A percentile compares a stretch with the other conserved stretches of the same genome.
Evolutionary conservation across 2,113 vertebrate species (phyloP).

Genomic region (Neolamprologus hecqui): DNA sequence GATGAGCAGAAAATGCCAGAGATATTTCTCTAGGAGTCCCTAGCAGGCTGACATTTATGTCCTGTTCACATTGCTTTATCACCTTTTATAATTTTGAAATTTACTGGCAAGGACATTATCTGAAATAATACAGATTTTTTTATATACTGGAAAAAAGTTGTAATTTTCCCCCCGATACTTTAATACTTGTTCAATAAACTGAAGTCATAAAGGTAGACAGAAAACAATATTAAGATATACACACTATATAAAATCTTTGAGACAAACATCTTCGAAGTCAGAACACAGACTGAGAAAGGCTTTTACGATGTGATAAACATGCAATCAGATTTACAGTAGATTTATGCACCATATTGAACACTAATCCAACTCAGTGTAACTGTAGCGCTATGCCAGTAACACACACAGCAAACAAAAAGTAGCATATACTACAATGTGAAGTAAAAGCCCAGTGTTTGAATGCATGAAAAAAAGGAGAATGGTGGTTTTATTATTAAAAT

Average conservation of each 20-base stretch:
- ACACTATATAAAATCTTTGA: not conserved
- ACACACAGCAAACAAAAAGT: not conserved
- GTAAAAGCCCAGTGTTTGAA: not conserved
- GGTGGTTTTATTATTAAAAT: not conserved
- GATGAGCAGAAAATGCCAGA: not conserved
- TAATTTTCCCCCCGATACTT: accelerated
- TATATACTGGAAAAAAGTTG: not conserved
- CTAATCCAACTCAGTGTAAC: not conserved
- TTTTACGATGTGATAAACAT: not conserved
- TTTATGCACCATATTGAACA: not conserved
- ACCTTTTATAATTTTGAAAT: not conserved
- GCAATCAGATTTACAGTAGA: not conserved
- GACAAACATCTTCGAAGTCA: not conserved
- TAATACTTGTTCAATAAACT: not conserved
- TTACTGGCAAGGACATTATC: not conserved
- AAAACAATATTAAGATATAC: not conserved
- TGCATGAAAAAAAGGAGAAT: not conserved
- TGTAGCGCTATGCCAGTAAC: not conserved
- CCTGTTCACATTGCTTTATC: not conserved
- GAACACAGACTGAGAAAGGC: not conserved
- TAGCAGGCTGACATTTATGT: not conserved
- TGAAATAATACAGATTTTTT: not conserved
- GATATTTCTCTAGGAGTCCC: not conserved
- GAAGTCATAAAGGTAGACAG: not conserved
- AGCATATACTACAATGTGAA: not conserved